These are phyloP conservation scores for human (Homo sapiens) DNA, from an alignment of 2,113 vertebrate genomes.

Conservation along the genomic window DNA sequence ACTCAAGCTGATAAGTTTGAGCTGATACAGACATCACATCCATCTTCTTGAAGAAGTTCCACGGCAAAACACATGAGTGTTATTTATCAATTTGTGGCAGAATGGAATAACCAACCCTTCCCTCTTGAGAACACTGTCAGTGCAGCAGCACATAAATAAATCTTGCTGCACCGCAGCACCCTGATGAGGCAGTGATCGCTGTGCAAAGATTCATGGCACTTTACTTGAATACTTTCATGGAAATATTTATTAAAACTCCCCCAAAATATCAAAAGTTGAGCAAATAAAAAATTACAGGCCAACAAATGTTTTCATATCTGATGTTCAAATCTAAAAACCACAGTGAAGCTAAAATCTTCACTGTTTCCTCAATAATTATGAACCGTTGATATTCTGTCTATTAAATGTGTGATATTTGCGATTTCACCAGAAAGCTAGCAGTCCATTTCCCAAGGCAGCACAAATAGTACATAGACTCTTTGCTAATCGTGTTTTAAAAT, in stretches of 20 bases:
- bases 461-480: fast-evolving
- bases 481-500: neutral
- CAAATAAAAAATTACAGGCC: neutral
- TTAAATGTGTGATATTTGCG: neutral
- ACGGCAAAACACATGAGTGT: neutral
- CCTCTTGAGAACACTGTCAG: neutral
- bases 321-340: neutral
- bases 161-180: fast-evolving
- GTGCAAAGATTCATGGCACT: neutral
- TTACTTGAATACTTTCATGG: no score
- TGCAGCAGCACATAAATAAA: fast-evolving
- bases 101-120: neutral
- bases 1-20: neutral
- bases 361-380: neutral
- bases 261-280: neutral
- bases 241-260: neutral
- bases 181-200: fast-evolving
- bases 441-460: neutral
- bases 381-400: neutral
- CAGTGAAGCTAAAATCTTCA: neutral
- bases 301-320: neutral
- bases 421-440: neutral
- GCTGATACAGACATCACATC: fast-evolving
- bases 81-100: neutral
- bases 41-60: neutral